Percentiles rank a stretch among this genome's conserved stretches.
phyloP scores from a whole-genome alignment of 2,888 invertebrate genomes.

The Drosophila imparisetae region DNA sequence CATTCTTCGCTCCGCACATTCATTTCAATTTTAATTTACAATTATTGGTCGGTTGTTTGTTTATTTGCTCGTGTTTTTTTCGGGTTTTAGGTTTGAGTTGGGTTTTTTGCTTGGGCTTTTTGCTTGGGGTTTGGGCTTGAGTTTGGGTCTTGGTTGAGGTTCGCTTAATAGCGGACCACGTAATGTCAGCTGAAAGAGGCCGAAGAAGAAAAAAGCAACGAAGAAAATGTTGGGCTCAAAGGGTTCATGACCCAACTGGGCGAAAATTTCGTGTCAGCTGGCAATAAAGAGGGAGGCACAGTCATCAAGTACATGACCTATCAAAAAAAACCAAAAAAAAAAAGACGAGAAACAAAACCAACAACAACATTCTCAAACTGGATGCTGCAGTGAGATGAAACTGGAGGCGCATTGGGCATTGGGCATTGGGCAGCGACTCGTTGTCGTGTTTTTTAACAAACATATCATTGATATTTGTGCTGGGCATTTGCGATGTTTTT shows the following conservation, averaged over 20 bases:
- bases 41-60: conserved; percentile 61
- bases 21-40: conserved; percentile 79
- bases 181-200: conserved; percentile 37
- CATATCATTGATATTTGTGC: conserved; percentile 77
- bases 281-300: neutral
- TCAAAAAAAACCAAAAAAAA: conserved; percentile 9
- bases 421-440: conserved; percentile 33
- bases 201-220: conserved; percentile 9
- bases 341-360: neutral
- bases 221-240: conserved; percentile 48
- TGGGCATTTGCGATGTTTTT: conserved; percentile 54
- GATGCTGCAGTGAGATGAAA: conserved; percentile 4
- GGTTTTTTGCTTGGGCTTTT: conserved; percentile 2
- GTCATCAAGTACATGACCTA: conserved; percentile 61
- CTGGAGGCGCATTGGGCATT: neutral
- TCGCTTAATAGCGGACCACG: conserved; percentile 19
- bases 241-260: conserved; percentile 56
- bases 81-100: conserved; percentile 1
- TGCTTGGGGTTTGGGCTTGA: neutral
- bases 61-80: conserved; percentile 6
- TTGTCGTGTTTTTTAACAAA: conserved; percentile 75
- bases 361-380: conserved; percentile 4
- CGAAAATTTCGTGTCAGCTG: conserved; percentile 51
- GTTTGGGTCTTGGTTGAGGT: neutral
- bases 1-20: conserved; percentile 35